Percentiles rank a stretch among this genome's conserved stretches.
Evolutionary conservation across 2,797 vertebrate genomes (phyloP).

Genomic region (Poecile montanus): DNA sequence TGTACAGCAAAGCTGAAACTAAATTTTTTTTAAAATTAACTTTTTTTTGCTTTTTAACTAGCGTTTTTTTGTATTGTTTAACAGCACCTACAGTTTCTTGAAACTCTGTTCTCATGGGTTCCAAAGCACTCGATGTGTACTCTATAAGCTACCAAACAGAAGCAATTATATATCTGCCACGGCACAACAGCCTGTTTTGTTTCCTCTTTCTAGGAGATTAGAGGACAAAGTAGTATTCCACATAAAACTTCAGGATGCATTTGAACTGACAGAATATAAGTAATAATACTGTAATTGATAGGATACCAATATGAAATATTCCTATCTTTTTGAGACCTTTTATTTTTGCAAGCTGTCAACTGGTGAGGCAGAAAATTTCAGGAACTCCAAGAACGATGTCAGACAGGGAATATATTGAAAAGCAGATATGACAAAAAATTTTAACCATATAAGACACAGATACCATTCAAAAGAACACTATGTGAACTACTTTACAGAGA

Average conservation of each 20-base stretch:
- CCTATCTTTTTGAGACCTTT: background rate
- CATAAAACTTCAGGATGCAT: background rate
- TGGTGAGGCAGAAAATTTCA: background rate
- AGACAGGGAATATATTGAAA: background rate
- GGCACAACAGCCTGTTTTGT: background rate
- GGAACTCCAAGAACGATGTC: background rate
- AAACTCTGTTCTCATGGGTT: background rate
- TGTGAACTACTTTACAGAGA: background rate
- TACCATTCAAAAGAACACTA: background rate
- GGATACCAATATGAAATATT: background rate
- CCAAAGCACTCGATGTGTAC: fast-evolving
- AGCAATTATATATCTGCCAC: background rate
- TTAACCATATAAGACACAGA: background rate
- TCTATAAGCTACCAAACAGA: background rate
- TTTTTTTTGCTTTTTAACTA: background rate
- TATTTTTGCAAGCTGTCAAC: background rate
- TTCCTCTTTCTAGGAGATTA: background rate
- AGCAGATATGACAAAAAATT: background rate
- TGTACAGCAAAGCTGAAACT: background rate
- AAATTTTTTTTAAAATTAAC: background rate
- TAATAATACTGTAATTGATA: background rate
- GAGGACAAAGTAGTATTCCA: background rate
- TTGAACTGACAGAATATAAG: background rate
- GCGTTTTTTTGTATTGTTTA: background rate
- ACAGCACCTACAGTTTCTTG: background rate